These are phyloP conservation scores for Folsomia candida DNA, from an alignment of 2,888 invertebrate genomes.

Conservation along the genomic window DNA sequence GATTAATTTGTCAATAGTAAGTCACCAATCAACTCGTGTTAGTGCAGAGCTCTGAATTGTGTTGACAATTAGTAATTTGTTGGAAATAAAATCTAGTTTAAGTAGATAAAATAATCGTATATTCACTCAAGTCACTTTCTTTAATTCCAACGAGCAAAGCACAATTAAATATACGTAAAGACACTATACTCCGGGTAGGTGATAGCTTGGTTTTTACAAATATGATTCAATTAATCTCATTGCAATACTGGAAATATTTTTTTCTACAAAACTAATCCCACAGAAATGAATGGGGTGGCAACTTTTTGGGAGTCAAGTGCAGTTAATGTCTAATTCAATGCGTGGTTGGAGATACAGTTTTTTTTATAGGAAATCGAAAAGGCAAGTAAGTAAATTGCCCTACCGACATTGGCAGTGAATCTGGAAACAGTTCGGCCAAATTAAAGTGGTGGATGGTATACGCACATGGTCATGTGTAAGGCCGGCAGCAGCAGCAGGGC, in stretches of 20 bases:
- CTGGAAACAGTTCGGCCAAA: neutral
- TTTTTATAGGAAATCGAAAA: neutral
- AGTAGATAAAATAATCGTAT: too few species aligned
- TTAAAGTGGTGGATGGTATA: too few species aligned
- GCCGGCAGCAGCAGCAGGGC: too few species aligned
- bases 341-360: neutral
- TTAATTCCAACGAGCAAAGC: too few species aligned
- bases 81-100: too few species aligned
- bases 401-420: neutral
- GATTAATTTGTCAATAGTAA: too few species aligned
- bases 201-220: neutral
- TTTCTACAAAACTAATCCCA: neutral
- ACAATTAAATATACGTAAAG: too few species aligned
- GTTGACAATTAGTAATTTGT: neutral
- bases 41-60: too few species aligned
- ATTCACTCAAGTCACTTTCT: too few species aligned
- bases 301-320: neutral
- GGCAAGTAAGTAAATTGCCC: neutral
- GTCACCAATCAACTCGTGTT: too few species aligned
- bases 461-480: neutral
- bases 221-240: neutral
- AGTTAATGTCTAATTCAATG: neutral
- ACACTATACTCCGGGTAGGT: too few species aligned
- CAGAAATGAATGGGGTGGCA: neutral
- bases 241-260: neutral